A percentile compares a stretch with the other conserved stretches of the same genome.
phyloP scores from a whole-genome alignment of 2,888 invertebrate species.

The Eurytoma californica region DNA sequence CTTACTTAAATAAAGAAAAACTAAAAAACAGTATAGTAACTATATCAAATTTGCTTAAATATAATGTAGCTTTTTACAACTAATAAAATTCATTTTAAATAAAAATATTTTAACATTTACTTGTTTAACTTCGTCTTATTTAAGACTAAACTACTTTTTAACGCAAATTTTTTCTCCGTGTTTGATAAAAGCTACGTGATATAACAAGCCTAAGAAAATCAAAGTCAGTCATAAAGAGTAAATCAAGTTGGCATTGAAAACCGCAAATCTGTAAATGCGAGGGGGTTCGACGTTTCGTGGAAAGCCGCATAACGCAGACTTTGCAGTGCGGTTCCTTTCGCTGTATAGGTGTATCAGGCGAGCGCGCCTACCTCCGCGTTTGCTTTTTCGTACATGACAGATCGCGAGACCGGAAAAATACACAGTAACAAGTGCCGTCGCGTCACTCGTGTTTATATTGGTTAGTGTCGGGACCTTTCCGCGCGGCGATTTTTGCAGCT shows the following conservation, averaged over 20 bases:
- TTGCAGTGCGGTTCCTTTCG: not conserved
- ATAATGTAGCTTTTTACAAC: too few species aligned
- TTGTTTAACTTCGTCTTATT: too few species aligned
- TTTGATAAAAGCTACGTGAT: too few species aligned
- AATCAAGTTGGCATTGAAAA: not conserved
- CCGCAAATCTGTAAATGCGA: conserved; percentile 10
- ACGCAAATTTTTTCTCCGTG: too few species aligned
- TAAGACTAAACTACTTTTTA: too few species aligned
- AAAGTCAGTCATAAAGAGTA: not conserved
- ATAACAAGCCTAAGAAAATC: not conserved
- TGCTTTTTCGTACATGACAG: conserved; percentile 24
- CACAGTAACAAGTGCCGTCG: not conserved
- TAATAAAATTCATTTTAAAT: too few species aligned
- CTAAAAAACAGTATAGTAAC: too few species aligned
- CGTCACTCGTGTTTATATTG: not conserved
- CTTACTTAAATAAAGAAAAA: too few species aligned
- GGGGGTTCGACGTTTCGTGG: not conserved
- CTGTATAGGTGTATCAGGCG: conserved; percentile 43
- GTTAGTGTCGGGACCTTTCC: not conserved
- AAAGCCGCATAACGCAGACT: not conserved
- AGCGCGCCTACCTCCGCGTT: not conserved
- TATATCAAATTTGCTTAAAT: too few species aligned
- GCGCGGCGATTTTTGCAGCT: conserved; percentile 13
- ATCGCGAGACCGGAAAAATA: conserved; percentile 19
- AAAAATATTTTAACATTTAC: too few species aligned